A percentile compares a stretch with the other conserved stretches of the same genome.
phyloP scores from a whole-genome alignment of 2,888 invertebrate genomes.

The Hirtodrosophila duncani region DNA sequence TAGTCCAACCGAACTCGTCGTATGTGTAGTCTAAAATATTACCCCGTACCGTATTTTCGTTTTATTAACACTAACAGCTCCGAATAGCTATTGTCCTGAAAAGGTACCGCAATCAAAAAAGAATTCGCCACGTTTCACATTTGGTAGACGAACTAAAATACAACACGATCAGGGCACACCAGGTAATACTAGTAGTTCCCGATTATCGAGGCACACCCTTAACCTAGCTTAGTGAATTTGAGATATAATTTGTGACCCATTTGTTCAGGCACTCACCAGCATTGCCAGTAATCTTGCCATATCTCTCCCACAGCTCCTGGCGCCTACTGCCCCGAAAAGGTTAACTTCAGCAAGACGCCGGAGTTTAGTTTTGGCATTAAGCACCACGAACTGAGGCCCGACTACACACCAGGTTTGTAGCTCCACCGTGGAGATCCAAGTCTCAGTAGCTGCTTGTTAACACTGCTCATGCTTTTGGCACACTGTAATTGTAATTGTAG shows the following conservation, averaged over 20 bases:
- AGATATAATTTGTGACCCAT: conserved; percentile 7
- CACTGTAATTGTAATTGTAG: too few relatives aligned
- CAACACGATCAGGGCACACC: conserved; percentile 75
- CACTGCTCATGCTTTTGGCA: neutral
- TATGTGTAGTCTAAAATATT: conserved; percentile 40
- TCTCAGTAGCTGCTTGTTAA: neutral
- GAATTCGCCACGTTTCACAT: conserved; percentile 77
- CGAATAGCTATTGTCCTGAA: conserved; percentile 80
- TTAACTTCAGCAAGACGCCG: conserved; percentile 79
- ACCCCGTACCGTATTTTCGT: conserved; percentile 45
- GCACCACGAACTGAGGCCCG: conserved; percentile 64
- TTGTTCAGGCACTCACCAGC: neutral
- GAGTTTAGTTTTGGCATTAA: conserved; percentile 80
- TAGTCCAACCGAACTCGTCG: too few relatives aligned
- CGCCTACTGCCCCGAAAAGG: conserved; percentile 80
- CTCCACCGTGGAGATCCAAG: neutral
- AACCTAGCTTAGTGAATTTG: conserved; percentile 21
- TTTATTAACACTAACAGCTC: conserved; percentile 77
- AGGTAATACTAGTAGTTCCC: conserved; percentile 61
- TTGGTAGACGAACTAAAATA: conserved; percentile 80
- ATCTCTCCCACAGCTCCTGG: conserved; percentile 70
- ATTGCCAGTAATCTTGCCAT: neutral
- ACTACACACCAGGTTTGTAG: conserved; percentile 74
- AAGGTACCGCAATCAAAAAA: conserved; percentile 80
- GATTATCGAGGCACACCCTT: conserved; percentile 25